Evolutionary conservation across 2,888 invertebrate genomes (phyloP), one percentile per base, ranked within the genome.

Genomic region (Drosophila differens): DNA sequence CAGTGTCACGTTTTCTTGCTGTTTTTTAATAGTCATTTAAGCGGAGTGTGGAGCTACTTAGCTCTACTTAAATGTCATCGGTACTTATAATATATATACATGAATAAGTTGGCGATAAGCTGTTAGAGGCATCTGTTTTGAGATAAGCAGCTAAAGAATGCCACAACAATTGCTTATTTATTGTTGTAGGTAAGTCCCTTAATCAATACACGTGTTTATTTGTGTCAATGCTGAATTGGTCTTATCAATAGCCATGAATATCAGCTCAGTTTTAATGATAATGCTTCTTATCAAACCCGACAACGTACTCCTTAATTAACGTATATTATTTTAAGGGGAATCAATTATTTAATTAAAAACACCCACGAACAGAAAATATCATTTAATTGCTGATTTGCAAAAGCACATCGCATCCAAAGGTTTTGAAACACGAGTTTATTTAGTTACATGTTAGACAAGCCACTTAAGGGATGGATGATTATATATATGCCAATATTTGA

Each of bases 221-320:
- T 32, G 10, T 49, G 55, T 53, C 76, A 77, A 63, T 77, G 70
- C 49, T 32, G 5, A 32, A 49, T 16, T 7, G 39, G 19, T n/a
- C 61, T 77, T 77, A 80, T 77, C 77, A 76, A 44, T 7, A 51
- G 54, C 81, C 62, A 33, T 59, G 58, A 64, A 33, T 33, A 47
- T n/a, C 44, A 44, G 30, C 22, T 22, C 30, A 28, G 16, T 7
- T 10, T 25, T 9, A 16, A 33, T 33, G 35, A 37, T 37, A 30
- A n/a, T 19, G 16, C 35, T 35, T 25, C 22, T 59, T 60, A 60
- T 60, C 47, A 25, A 25, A 16, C 9, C 47, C 9, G 16, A 2
- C 9, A 4, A 47, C 47, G 14, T 47, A 7, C 6, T 1, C 12
- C 1, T 1, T 44, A 22, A 22, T 22, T 44, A 14, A 44, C 6